Base-by-base conservation (phyloP, 1,140 invertebrate species). In the Sitodiplosis mosellana region DNA sequence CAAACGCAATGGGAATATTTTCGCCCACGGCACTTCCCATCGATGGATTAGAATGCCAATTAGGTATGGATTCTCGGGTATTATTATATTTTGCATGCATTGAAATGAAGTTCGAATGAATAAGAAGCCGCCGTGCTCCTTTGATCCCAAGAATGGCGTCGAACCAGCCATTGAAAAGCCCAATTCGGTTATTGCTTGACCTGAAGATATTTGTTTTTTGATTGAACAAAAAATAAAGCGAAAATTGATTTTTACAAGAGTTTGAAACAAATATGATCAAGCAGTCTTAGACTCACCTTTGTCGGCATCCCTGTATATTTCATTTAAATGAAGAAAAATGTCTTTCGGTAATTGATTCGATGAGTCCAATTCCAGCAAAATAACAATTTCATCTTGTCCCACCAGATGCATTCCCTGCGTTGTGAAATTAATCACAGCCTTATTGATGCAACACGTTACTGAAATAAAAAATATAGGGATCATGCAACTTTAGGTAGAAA, bases 11-110 rank as follows among this genome's bases (percentile, higher is more conserved):
- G 60, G 60, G 59, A 91, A 85, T 21, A 89, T 72, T 68, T 84
- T 83, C 1, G 84, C 85, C 86, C 86, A 88, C 1, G 84, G 84
- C 18, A 80, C 80, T 68, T 89, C 87, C 76, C 81, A 87, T n/a
- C 76, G 80, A 57, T 89, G 85, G 38, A 92, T 76, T 27, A 91
- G 70, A 50, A 91, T 73, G 2, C 76, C 87, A 53, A 91, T 75
- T 17, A 91, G 61, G 61, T 78, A 90, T 0, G 87, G 86, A 46
- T 79, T 72, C 15, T 76, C 69, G 1, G 87, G 87, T 45, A 86
- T 61, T 48, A 77, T 65, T 2, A 91, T 67, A 56, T 85, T 81
- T 52, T 83, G 78, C 42, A 89, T 65, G 67, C 86, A 90, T 55
- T 91, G 87, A 61, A 87, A 80, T 14, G 82, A 82, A 17, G 84